These are phyloP conservation scores for Hestina assimilis DNA, from an alignment of 1,140 invertebrate genomes.

Conservation along the genomic window DNA sequence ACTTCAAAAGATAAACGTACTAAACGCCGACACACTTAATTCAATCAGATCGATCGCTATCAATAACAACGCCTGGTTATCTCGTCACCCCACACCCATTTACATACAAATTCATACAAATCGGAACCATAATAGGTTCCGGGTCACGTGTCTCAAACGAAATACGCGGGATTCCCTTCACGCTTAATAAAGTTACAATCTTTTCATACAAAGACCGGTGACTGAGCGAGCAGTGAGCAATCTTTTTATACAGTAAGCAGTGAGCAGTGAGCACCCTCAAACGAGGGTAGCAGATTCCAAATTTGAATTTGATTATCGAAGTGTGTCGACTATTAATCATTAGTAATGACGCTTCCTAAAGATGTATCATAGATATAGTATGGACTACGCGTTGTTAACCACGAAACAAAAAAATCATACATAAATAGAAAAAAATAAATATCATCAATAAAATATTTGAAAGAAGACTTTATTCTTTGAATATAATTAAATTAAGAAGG, in stretches of 20 bases:
- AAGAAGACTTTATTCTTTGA: too few species aligned
- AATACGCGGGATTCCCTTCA: slow-evolving; percentile 71
- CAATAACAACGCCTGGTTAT: slow-evolving; percentile 59
- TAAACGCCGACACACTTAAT: slow-evolving; percentile 63
- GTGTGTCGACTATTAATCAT: slow-evolving; percentile 76
- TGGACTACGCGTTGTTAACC: not conserved
- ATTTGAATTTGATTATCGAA: slow-evolving; percentile 79
- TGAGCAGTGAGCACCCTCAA: slow-evolving; percentile 39
- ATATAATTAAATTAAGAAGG: too few species aligned
- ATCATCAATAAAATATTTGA: too few species aligned
- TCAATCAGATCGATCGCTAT: slow-evolving; percentile 66
- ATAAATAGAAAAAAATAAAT: not conserved
- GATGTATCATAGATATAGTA: slow-evolving; percentile 32
- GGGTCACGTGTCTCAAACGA: slow-evolving; percentile 72
- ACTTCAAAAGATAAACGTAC: slow-evolving; percentile 32
- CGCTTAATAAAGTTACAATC: slow-evolving; percentile 75
- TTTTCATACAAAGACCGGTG: slow-evolving; percentile 62
- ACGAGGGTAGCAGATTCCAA: slow-evolving; percentile 75
- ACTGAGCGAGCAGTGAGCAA: slow-evolving; percentile 27
- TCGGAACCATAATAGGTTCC: slow-evolving; percentile 71
- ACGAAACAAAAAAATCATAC: not conserved
- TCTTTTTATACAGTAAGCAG: too few species aligned
- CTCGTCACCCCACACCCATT: slow-evolving; percentile 62
- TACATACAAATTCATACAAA: slow-evolving; percentile 76
- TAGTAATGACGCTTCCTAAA: slow-evolving; percentile 64